Evolutionary conservation across 2,888 invertebrate species (phyloP), one percentile per base, ranked within the genome.

Genomic region (Imbricaverruca yamaguchii): DNA sequence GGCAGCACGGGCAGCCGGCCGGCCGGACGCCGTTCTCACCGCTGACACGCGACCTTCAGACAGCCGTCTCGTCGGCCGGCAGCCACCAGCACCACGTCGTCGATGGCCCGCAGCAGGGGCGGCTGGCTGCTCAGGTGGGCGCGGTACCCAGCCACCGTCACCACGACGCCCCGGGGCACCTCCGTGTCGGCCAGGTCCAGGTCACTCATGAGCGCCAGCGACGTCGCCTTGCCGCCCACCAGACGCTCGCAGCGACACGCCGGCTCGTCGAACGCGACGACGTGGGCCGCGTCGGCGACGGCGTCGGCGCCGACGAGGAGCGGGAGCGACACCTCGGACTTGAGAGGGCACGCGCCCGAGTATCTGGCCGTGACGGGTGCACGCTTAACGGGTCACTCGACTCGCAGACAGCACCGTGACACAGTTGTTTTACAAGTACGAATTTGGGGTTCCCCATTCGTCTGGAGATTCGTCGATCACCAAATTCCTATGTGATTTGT

Each of bases 151-250:
- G 88, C 86, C 0, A 89, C 88, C 0, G 93, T 93, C 21, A 94
- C 85, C 55, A 83, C 81, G 11, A 83, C 67, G 3, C 83, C 84
- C 9, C 59, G 61, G 11, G 84, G 84, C 39, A 83, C 84, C 39
- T 80, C 79, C 59, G n/a, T 53, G 23, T 57, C 63, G 4, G 80
- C 53, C 80, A 39, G 11, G 84, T 86, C 85, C 80, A 88, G 84
- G 25, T 87, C 86, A 13, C 89, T 87, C 79, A 94, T 87, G 67
- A 92, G 86, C 0, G 93, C 93, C 21, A 95, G 87, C 4, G 94
- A 94, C 1, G 92, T 91, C 15, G 93, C 94, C 87, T 94, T 95
- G 0, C 94, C 94, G 0, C 95, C 95, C 0, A 92, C 92, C 15
- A 92, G 86, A 13, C 87, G 86, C 0, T 90, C 87, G 83, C 90